phyloP scores from a whole-genome alignment of 2,113 vertebrate species.

The Seriola rivoliana region DNA sequence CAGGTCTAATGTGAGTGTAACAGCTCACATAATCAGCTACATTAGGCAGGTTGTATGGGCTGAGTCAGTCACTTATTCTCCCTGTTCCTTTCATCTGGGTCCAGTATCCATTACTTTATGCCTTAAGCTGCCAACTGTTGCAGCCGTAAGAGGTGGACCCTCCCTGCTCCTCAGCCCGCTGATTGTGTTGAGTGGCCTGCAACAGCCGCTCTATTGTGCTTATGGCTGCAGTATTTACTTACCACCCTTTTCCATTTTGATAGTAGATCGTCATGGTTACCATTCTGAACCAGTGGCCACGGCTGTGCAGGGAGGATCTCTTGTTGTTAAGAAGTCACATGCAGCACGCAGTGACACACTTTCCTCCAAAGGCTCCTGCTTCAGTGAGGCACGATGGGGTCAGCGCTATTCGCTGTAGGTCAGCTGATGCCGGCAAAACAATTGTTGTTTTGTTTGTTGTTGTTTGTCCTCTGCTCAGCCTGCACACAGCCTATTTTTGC shows the following conservation, averaged over 20 bases:
- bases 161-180: constrained; percentile 25
- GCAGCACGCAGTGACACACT: constrained; percentile 50
- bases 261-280: constrained; percentile 71
- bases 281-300: constrained; percentile 37
- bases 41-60: constrained; percentile 32
- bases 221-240: constrained; percentile 55
- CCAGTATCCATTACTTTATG: constrained; percentile 74
- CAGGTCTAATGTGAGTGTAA: constrained; percentile 6
- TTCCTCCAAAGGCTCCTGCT: constrained; percentile 53
- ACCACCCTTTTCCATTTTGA: constrained; percentile 59
- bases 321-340: constrained; percentile 68
- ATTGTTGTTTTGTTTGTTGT: constrained; percentile 70
- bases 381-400: constrained; percentile 37
- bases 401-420: constrained; percentile 44
- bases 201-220: constrained; percentile 76
- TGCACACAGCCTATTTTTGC: constrained; percentile 31
- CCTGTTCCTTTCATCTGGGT: constrained; percentile 63
- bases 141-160: constrained; percentile 41
- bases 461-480: constrained; percentile 21
- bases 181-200: constrained; percentile 52
- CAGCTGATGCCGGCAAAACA: constrained; percentile 78
- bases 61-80: constrained; percentile 69
- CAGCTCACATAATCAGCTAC: constrained; percentile 33
- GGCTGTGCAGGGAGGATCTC: constrained; percentile 35
- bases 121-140: constrained; percentile 79